Evolutionary conservation across 2,888 invertebrate species (phyloP).

Genomic region (Iselma pallidipennis): DNA sequence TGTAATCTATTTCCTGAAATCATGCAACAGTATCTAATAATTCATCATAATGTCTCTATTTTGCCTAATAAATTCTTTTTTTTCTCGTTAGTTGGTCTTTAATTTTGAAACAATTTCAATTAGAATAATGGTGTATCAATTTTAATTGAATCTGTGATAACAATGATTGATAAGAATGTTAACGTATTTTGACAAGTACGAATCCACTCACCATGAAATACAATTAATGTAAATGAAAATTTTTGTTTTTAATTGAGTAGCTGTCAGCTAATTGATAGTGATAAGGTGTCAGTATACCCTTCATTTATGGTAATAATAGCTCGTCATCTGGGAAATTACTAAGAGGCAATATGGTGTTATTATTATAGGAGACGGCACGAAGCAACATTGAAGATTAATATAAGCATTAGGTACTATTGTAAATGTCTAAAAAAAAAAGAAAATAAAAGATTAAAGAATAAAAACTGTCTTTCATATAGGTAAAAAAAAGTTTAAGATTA

Average conservation of each 20-base stretch:
- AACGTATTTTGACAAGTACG: not conserved
- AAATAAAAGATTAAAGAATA: too few species aligned
- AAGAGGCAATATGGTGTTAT: not conserved
- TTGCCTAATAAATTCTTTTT: not conserved
- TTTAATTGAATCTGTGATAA: conserved; percentile 1
- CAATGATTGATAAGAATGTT: not conserved
- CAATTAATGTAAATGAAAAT: not conserved
- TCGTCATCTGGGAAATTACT: not conserved
- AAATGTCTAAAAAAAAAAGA: too few species aligned
- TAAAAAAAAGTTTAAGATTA: too few species aligned
- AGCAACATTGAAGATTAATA: too few species aligned
- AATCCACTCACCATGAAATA: not conserved
- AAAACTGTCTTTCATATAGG: too few species aligned
- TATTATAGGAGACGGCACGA: not conserved
- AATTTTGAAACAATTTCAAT: not conserved
- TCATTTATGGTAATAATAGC: not conserved
- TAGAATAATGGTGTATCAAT: conserved; percentile 6
- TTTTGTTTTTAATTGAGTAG: not conserved
- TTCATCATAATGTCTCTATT: not conserved
- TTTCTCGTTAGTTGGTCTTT: too few species aligned
- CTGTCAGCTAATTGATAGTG: conserved; percentile 1
- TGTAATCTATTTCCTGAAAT: not conserved
- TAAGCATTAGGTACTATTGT: too few species aligned
- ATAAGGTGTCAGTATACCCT: not conserved
- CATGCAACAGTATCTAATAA: not conserved